Evolutionary conservation across 2,113 vertebrate species (phyloP).

Genomic region (Gymnarchus niloticus): DNA sequence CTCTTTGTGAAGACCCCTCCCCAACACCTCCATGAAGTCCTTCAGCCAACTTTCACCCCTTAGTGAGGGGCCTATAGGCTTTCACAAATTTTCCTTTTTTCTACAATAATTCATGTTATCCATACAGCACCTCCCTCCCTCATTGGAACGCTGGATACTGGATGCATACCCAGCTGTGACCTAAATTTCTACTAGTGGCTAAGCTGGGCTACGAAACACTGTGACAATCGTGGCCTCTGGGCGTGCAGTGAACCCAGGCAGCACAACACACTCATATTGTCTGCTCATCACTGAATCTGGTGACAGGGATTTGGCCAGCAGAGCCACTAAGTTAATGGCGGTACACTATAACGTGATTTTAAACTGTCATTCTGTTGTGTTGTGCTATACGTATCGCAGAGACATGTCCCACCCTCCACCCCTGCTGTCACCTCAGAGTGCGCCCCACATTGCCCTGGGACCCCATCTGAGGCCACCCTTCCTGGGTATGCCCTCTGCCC

Average conservation of each 20-base stretch:
- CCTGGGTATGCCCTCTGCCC: constrained; percentile 84
- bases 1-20: neutral
- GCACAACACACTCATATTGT: neutral
- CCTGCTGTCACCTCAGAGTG: constrained; percentile 83
- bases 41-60: neutral
- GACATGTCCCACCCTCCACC: constrained; percentile 86
- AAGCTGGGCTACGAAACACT: constrained; percentile 43
- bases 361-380: neutral
- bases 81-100: neutral
- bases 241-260: constrained; percentile 51
- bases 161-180: constrained; percentile 19
- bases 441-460: constrained; percentile 86
- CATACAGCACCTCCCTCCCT: neutral
- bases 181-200: constrained; percentile 40
- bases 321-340: neutral
- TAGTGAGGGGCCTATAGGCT: too few species aligned
- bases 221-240: constrained; percentile 52
- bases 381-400: constrained; percentile 54
- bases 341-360: constrained; percentile 14
- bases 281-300: neutral
- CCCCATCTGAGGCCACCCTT: constrained; percentile 91
- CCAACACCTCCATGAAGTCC: neutral
- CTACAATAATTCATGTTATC: neutral
- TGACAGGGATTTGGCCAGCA: constrained; percentile 27
- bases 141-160: constrained; percentile 22